These are phyloP conservation scores for Neolamprologus ventralis DNA, from an alignment of 2,113 vertebrate species.

Conservation along the genomic window DNA sequence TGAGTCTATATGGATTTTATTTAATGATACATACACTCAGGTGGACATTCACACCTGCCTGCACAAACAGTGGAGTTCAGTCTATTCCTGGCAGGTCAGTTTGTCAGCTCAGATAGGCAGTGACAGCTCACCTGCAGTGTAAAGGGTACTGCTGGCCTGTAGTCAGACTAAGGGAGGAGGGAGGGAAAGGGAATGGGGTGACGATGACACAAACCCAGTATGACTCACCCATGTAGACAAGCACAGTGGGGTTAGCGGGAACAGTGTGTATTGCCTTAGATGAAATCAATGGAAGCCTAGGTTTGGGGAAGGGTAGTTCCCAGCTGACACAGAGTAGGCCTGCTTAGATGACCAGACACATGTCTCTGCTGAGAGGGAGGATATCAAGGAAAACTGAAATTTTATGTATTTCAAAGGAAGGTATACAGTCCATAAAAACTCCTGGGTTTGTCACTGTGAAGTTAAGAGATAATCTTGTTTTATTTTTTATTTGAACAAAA, in stretches of 20 bases:
- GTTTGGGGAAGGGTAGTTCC: not conserved
- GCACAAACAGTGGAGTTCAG: conserved; percentile 8
- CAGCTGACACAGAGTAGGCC: too few relatives aligned
- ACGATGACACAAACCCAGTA: conserved; percentile 11
- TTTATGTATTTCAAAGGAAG: not conserved
- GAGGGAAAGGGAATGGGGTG: not conserved
- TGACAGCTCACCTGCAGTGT: conserved; percentile 62
- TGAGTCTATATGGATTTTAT: not conserved
- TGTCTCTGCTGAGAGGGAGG: not conserved
- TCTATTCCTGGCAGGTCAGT: conserved; percentile 23
- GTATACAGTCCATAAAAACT: not conserved
- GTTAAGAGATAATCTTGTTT: not conserved
- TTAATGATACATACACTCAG: not conserved
- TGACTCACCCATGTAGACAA: conserved; percentile 28
- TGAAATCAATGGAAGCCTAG: not conserved
- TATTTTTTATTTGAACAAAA: not conserved
- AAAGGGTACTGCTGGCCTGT: conserved; percentile 45
- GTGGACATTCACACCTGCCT: conserved; percentile 6
- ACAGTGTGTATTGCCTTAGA: not conserved
- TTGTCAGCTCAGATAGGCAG: conserved; percentile 41
- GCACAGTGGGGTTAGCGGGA: conserved; percentile 6
- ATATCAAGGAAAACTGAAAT: not conserved
- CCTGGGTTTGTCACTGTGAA: not conserved
- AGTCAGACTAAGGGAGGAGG: not conserved
- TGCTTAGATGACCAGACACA: conserved; percentile 1